Conservation (phyloP, 1,140 invertebrate species). For the Antheraea mylitta region DNA sequence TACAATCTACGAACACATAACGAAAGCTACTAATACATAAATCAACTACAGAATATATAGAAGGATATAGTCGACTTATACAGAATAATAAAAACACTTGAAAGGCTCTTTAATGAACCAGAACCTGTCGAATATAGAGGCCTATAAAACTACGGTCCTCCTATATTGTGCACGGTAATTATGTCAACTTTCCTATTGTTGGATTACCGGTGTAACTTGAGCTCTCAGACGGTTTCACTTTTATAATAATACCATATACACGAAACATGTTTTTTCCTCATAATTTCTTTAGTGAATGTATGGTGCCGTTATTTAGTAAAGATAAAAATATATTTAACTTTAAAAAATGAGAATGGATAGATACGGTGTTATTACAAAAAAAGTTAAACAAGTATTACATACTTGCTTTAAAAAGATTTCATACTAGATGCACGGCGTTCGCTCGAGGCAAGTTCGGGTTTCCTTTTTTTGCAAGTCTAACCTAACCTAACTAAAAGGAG, state of each 20-base stretch:
- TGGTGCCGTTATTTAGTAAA: too few species aligned
- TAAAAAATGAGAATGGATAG: too few species aligned
- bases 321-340: too few species aligned
- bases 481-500: too few species aligned
- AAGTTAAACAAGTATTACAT: too few species aligned
- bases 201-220: background rate
- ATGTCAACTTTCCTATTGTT: conserved; percentile 3
- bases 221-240: background rate
- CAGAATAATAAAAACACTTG: conserved; percentile 2
- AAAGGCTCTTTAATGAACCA: conserved; percentile 2
- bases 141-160: background rate
- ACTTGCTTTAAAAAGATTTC: too few species aligned
- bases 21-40: background rate
- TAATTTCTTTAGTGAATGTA: background rate
- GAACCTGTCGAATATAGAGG: conserved; percentile 4
- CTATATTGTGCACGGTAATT: conserved; percentile 7
- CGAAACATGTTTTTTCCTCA: background rate
- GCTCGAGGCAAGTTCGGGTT: too few species aligned
- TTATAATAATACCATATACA: background rate
- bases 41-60: background rate
- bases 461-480: too few species aligned
- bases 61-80: background rate
- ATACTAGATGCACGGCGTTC: too few species aligned
- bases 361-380: too few species aligned
- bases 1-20: background rate